These are phyloP conservation scores for Drosophila lutescens DNA, from an alignment of 2,888 invertebrate species.

Conservation along the genomic window DNA sequence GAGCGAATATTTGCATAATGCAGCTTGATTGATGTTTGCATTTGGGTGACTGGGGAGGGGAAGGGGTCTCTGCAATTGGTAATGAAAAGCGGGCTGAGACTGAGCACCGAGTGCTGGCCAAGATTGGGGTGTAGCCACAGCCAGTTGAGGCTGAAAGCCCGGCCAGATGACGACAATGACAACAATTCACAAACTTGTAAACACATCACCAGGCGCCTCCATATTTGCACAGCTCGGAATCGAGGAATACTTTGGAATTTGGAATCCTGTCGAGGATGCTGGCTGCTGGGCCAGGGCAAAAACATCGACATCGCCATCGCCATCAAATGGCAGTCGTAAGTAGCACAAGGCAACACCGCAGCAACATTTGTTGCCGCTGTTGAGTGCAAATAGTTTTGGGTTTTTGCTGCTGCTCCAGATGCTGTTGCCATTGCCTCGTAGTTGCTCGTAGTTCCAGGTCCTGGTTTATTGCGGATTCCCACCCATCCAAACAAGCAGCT, in stretches of 20 bases:
- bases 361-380: conserved; percentile 49
- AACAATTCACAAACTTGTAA: conserved; percentile 78
- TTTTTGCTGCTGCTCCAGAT: conserved; percentile 44
- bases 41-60: conserved; percentile 18
- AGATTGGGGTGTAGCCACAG: conserved; percentile 12
- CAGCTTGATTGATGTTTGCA: conserved; percentile 73
- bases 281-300: conserved; percentile 1
- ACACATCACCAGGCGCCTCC: conserved; percentile 64
- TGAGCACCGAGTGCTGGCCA: conserved; percentile 34
- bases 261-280: neutral
- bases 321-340: conserved; percentile 57
- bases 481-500: conserved; percentile 53
- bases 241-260: conserved; percentile 14
- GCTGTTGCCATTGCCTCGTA: conserved; percentile 20
- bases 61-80: conserved; percentile 52
- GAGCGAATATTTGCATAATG: conserved; percentile 74
- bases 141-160: conserved; percentile 10
- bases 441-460: conserved; percentile 49
- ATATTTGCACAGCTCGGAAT: conserved; percentile 51
- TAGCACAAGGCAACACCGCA: conserved; percentile 69
- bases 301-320: conserved; percentile 30
- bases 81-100: conserved; percentile 71
- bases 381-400: conserved; percentile 76
- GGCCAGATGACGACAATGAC: conserved; percentile 73
- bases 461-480: conserved; percentile 39